Evolutionary conservation across 2,888 invertebrate species (phyloP).

Genomic region (Lathronympha strigana): DNA sequence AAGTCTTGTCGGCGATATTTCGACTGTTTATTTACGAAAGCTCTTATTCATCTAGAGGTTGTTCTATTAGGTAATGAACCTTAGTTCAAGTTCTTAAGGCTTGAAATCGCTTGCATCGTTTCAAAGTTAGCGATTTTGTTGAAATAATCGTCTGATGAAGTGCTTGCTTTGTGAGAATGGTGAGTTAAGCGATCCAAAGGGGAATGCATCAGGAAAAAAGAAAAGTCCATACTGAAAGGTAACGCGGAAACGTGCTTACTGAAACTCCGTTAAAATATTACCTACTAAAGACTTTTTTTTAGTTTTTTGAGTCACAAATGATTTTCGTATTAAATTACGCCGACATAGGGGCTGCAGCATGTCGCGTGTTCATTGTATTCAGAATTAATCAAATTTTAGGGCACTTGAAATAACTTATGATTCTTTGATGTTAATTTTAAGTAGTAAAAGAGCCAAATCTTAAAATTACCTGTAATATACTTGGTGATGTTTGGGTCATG

Average conservation of each 20-base stretch:
- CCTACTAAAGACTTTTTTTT: not conserved
- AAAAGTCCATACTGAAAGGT: conserved; percentile 18
- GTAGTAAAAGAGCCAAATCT: too few relatives aligned
- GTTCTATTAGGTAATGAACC: too few relatives aligned
- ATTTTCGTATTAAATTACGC: not conserved
- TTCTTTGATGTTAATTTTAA: too few relatives aligned
- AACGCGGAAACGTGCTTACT: not conserved
- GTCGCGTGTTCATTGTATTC: not conserved
- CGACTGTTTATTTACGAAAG: conserved; percentile 27
- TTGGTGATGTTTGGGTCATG: too few relatives aligned
- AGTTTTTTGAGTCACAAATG: not conserved
- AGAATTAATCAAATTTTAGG: too few relatives aligned
- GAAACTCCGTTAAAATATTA: not conserved
- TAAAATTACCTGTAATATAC: too few relatives aligned
- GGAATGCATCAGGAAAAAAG: conserved; percentile 16
- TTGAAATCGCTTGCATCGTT: not conserved
- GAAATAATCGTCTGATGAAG: conserved; percentile 8
- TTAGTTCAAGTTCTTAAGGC: not conserved
- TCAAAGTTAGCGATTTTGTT: not conserved
- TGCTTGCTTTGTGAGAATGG: conserved; percentile 32
- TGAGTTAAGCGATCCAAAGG: conserved; percentile 34
- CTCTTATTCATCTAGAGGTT: not conserved
- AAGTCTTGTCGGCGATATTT: conserved; percentile 51
- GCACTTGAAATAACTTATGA: too few relatives aligned
- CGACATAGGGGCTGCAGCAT: not conserved